A percentile compares a stretch with the other conserved stretches of the same genome.
Conservation (phyloP, 1,140 invertebrate species). For the Latrodectus geometricus region DNA sequence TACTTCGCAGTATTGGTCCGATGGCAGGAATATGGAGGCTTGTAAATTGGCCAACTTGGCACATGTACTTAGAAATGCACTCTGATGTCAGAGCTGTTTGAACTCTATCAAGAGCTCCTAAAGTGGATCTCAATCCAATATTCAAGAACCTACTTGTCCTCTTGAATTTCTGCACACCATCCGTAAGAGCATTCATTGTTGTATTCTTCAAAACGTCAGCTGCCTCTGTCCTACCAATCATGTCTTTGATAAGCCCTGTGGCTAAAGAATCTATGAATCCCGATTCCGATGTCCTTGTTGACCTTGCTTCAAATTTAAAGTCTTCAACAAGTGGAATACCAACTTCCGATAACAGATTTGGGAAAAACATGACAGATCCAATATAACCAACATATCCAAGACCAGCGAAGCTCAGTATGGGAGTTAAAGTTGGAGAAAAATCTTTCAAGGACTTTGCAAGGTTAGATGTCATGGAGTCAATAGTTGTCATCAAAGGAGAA, state of each 20-base stretch:
- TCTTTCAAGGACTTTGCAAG: constrained; percentile 12
- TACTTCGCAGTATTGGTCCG: constrained; percentile 20
- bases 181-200: constrained; percentile 16
- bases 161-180: background rate
- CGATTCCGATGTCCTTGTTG: constrained; percentile 7
- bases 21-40: constrained; percentile 25
- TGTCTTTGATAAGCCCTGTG: constrained; percentile 20
- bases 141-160: constrained; percentile 18
- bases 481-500: constrained; percentile 2
- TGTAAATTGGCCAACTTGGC: constrained; percentile 43
- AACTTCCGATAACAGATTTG: background rate
- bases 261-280: constrained; percentile 34
- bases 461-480: constrained; percentile 20
- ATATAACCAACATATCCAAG: constrained; percentile 34
- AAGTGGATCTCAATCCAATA: constrained; percentile 2
- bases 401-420: constrained; percentile 3
- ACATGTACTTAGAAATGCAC: constrained; percentile 36
- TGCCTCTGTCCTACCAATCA: constrained; percentile 33
- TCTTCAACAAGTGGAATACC: constrained; percentile 36
- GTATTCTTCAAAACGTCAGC: constrained; percentile 41
- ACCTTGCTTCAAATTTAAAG: constrained; percentile 17
- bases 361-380: constrained; percentile 30
- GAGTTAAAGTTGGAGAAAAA: constrained; percentile 12
- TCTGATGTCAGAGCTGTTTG: constrained; percentile 17
- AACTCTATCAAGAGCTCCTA: background rate